These are phyloP conservation scores for Piscicola geometra DNA, from an alignment of 2,888 invertebrate genomes.

Conservation along the genomic window DNA sequence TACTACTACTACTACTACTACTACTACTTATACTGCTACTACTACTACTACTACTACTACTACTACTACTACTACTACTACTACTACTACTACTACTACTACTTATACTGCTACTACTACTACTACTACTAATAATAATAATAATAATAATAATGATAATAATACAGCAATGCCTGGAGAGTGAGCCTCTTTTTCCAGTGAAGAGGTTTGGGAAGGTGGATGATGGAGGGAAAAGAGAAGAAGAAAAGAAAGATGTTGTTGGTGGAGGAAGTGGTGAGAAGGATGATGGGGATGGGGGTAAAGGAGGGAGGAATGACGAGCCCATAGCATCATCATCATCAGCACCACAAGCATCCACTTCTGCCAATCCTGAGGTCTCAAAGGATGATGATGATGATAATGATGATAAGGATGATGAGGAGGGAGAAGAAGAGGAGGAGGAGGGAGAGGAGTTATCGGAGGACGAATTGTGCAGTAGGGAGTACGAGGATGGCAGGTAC, in stretches of 20 bases:
- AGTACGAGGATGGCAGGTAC: conserved; percentile 77
- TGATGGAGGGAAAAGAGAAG: conserved; percentile 39
- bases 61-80: neutral
- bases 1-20: no score
- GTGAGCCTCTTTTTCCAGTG: conserved; percentile 53
- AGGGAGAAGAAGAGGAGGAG: conserved; percentile 55
- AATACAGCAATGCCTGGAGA: conserved; percentile 52
- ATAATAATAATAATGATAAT: neutral
- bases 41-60: neutral
- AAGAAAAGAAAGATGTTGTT: conserved; percentile 56
- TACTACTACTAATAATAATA: no score
- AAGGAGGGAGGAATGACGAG: conserved; percentile 50
- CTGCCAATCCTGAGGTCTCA: neutral
- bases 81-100: neutral
- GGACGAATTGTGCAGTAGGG: conserved; percentile 61
- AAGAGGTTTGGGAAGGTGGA: neutral
- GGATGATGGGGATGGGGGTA: conserved; percentile 52
- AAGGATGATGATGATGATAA: neutral
- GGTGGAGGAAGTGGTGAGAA: conserved; percentile 57
- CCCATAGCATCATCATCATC: conserved; percentile 44
- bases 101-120: no score
- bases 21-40: no score
- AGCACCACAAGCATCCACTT: neutral
- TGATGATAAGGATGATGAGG: conserved; percentile 39
- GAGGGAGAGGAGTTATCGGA: conserved; percentile 56